Evolutionary conservation across 2,797 vertebrate genomes (phyloP), one percentile per base, ranked within the genome.

Genomic region (Gadopsis bispinosus): DNA sequence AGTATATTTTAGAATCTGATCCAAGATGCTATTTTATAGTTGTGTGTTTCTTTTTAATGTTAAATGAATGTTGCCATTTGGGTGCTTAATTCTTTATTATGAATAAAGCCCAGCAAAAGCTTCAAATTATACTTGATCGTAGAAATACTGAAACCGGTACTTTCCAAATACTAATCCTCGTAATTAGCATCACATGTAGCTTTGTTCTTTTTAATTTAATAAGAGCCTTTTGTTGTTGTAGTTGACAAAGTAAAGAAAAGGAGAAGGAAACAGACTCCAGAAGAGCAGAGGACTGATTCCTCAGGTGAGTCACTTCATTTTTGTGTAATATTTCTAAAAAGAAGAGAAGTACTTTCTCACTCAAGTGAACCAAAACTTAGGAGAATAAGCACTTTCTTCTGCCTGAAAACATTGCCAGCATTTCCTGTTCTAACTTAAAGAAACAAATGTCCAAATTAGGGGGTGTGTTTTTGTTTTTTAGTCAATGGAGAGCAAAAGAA

Each of bases 401-500:
- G 41, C 19, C 9, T 50, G 3, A 43, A 41, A 63, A 31, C 29
- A 12, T 29, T 17, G 22, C 61, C 11, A 37, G 16, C 11, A 13
- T 55, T 64, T 48, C 22, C 41, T 58, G 51, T 53, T 45, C 1
- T 19, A 43, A 48, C 45, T 45, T 12, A 19, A 62, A 41, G 37
- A 73, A 19, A 43, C 10, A 22, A 39, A 58, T 39, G 19, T 55
- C 13, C 12, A 39, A 47, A 55, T 51, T 3, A 1, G 9, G 13
- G 3, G 7, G 14, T 39, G 10, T 37, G 9, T 37, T 7, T 37
- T 37, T 43, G 62, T 0, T 7, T 26, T 10, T 63, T 45, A 94
- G 93, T 77, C 0, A 91, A 89, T 64, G 73, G 33, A 33, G 71
- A 76, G 29, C 54, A 12, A 1, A 92, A 91, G 83, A 89, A 78